These are phyloP conservation scores for Gymnothorax reevesii DNA, from an alignment of 2,797 vertebrate species.

Conservation along the genomic window DNA sequence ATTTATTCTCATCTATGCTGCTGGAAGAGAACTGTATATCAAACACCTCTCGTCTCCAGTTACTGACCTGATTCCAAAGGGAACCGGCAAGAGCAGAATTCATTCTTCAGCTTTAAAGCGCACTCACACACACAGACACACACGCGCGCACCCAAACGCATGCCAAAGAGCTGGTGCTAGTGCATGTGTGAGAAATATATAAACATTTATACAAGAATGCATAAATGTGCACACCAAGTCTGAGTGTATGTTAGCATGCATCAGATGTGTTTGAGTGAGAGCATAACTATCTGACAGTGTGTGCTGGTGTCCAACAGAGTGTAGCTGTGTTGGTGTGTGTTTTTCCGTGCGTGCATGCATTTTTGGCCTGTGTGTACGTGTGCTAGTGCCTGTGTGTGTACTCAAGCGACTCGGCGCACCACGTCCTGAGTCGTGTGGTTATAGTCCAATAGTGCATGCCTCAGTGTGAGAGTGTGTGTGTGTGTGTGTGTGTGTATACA, in stretches of 20 bases:
- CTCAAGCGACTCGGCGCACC: neutral
- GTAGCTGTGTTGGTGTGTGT: neutral
- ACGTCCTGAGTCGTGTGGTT: neutral
- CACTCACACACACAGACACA: neutral
- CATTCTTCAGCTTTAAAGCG: neutral
- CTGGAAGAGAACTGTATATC: neutral
- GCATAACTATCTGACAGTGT: neutral
- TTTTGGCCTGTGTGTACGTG: neutral
- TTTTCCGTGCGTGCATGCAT: neutral
- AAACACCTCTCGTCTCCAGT: neutral
- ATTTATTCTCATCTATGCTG: neutral
- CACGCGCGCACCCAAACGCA: neutral
- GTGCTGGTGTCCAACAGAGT: neutral
- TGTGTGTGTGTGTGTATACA: too few relatives aligned
- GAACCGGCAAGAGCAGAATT: neutral
- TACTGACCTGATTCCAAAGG: neutral
- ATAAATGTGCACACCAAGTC: too few relatives aligned
- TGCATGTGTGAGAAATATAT: neutral
- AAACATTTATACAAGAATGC: neutral
- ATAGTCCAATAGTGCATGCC: too few relatives aligned
- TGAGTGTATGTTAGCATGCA: neutral
- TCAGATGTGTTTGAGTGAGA: neutral
- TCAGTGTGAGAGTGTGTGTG: too few relatives aligned
- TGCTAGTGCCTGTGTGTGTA: neutral
- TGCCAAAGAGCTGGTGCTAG: neutral